phyloP scores from a whole-genome alignment of 2,797 vertebrate genomes.

The Oreochromis mossambicus region DNA sequence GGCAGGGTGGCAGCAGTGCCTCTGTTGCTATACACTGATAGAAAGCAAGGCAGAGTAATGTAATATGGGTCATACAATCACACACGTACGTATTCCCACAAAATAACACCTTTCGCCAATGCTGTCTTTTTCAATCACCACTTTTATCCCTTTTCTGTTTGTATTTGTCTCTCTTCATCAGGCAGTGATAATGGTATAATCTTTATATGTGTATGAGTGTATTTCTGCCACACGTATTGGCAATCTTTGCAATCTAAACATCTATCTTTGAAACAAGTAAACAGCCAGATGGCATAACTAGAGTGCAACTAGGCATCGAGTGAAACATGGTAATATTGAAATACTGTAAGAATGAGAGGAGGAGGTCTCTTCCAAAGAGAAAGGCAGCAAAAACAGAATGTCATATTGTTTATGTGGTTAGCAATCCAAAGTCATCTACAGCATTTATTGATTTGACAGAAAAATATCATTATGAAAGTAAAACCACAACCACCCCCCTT shows the following conservation, averaged over 20 bases:
- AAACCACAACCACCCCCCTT: not conserved
- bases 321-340: not conserved
- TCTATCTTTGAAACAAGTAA: not conserved
- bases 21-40: conserved; percentile 17
- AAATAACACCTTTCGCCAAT: not conserved
- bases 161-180: not conserved
- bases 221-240: not conserved
- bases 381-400: not conserved
- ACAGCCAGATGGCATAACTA: not conserved
- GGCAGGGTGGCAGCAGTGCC: conserved; percentile 25
- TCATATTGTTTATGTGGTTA: not conserved
- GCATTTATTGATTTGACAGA: not conserved
- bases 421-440: not conserved
- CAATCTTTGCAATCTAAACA: not conserved
- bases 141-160: not conserved
- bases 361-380: not conserved
- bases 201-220: not conserved
- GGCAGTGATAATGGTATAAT: not conserved
- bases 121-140: not conserved
- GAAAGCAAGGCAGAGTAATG: conserved; percentile 10
- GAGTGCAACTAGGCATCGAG: not conserved
- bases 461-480: not conserved
- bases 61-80: conserved; percentile 23
- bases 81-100: not conserved
- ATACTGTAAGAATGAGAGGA: not conserved